A percentile compares a stretch with the other conserved stretches of the same genome.
These are phyloP conservation scores for Oceanites oceanicus DNA, from an alignment of 2,113 vertebrate genomes.

Conservation along the genomic window DNA sequence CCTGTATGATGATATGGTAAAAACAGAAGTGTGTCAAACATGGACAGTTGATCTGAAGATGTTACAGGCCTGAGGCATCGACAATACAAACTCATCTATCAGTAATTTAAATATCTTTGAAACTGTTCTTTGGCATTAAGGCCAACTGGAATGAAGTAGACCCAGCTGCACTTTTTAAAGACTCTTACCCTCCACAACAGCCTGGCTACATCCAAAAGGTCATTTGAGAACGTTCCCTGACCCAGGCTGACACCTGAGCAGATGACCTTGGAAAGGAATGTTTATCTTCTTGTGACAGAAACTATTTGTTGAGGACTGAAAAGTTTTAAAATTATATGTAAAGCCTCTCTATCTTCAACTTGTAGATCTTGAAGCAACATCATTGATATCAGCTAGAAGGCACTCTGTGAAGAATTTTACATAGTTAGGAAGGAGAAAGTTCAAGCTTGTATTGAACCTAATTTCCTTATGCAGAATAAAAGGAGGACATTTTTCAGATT, in stretches of 20 bases:
- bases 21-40: not conserved
- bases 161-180: not conserved
- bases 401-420: constrained; percentile 2
- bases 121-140: not conserved
- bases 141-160: not conserved
- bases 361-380: not conserved
- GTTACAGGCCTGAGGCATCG: not conserved
- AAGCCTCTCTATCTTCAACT: not conserved
- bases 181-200: not conserved
- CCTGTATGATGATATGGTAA: not conserved
- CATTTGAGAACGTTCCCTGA: not conserved
- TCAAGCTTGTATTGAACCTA: constrained; percentile 22
- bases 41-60: not conserved
- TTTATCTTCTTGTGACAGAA: not conserved
- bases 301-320: not conserved
- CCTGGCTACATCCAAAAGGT: not conserved
- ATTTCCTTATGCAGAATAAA: constrained; percentile 32
- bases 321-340: not conserved
- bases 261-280: not conserved
- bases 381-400: not conserved
- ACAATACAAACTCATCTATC: not conserved
- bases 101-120: not conserved
- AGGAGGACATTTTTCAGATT: constrained; percentile 13
- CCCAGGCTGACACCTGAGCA: not conserved
- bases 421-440: not conserved